Evolutionary conservation across 2,888 invertebrate species (phyloP), one percentile per base, ranked within the genome.

Genomic region (Polylopha cassiicola): DNA sequence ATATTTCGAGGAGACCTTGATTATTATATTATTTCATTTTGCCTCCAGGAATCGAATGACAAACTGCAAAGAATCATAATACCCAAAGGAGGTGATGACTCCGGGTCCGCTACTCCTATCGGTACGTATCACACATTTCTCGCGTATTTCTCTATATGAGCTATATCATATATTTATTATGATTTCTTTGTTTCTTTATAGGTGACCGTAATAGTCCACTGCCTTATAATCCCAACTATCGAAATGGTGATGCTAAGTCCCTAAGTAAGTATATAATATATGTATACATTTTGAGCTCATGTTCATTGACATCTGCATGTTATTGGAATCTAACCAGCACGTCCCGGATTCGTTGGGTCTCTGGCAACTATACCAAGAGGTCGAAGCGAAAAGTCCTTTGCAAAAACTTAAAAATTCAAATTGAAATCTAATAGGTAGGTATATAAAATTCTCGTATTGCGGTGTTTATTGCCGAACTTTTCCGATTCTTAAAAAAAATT

Each of bases 171-270:
- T 34, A 20, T 14, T 37, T 24, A 6, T 29, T 13, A 24, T 20
- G 22, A 28, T 32, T 36, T 24, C 11, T 14, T 31, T 29, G 23
- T 30, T 34, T 7, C 9, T 44, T 58, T 58, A 22, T 53, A 76
- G 77, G 67, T 50, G 76, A 73, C 10, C 56, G 68, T 24, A 53
- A 44, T 38, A 73, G 64, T 37, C 68, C 75, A n/a, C 43, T 67
- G 9, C 47, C 63, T 3, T 73, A 66, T 44, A 74, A 66, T 44
- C 67, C 71, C n/a, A 71, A 58, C 44, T 63, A 62, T 29, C 66
- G 55, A 51, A 80, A 76, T 59, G 81, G 70, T 20, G 85, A 85
- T 47, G 52, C 63, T 4, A 84, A 73, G 65, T 80, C 82, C 21
- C 60, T 79, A 8, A 77, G 84, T 84, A 65, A 75, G 80, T 71